These are phyloP conservation scores for Xiphophorus maculatus DNA, from an alignment of 2,113 vertebrate species.

Conservation along the genomic window DNA sequence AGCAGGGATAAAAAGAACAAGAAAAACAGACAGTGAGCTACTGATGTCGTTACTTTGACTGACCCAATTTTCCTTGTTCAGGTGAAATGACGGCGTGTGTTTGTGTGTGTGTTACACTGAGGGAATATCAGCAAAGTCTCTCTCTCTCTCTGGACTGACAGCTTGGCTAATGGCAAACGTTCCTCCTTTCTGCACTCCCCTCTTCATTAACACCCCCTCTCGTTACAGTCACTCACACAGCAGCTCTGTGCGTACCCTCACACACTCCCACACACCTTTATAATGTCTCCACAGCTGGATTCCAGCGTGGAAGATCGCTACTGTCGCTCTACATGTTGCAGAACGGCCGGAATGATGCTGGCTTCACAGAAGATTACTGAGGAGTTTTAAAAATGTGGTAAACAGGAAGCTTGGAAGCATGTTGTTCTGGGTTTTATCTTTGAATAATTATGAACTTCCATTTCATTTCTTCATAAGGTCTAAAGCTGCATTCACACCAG, in stretches of 20 bases:
- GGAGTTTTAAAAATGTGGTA: conserved; percentile 3
- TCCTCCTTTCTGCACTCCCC: conserved; percentile 55
- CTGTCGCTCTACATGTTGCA: conserved; percentile 7
- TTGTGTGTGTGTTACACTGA: conserved; percentile 3
- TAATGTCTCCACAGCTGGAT: conserved; percentile 9
- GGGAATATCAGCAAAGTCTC: conserved; percentile 35
- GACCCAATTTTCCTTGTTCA: conserved; percentile 15
- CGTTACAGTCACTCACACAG: conserved; percentile 50
- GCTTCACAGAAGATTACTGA: conserved; percentile 23
- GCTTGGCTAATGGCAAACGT: conserved; percentile 54
- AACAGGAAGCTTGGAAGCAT: background rate
- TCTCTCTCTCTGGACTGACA: conserved; percentile 50
- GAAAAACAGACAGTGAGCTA: conserved; percentile 13
- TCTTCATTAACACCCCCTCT: conserved; percentile 64
- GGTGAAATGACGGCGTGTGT: conserved; percentile 13
- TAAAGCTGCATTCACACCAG: too few species aligned
- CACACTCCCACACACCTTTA: conserved; percentile 18
- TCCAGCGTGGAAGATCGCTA: conserved; percentile 4
- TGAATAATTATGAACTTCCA: background rate
- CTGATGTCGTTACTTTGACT: conserved; percentile 39
- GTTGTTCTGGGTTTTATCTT: background rate
- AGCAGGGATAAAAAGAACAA: conserved; percentile 21
- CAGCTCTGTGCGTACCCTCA: background rate
- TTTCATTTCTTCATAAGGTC: background rate
- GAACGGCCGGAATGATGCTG: conserved; percentile 10